A percentile compares a stretch with the other conserved stretches of the same genome.
Conservation (phyloP, 2,113 vertebrate genomes). For the Camelus dromedarius region DNA sequence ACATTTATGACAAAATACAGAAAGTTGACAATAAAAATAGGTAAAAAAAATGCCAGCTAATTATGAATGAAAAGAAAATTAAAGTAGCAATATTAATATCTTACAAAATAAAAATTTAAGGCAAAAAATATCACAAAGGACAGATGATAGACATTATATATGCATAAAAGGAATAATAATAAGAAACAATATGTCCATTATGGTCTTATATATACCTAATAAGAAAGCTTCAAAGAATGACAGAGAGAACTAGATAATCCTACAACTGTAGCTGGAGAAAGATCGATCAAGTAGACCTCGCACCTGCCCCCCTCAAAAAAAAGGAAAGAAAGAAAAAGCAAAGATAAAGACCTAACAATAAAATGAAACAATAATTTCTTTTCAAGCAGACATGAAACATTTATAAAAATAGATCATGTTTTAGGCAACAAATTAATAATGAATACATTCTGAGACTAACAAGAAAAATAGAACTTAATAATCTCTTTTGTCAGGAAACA, state of each 20-base stretch:
- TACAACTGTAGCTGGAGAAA: background rate
- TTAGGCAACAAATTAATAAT: background rate
- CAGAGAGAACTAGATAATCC: constrained; percentile 1
- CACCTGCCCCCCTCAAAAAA: background rate
- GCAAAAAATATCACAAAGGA: background rate
- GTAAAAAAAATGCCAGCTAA: background rate
- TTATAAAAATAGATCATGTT: background rate
- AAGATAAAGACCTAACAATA: background rate
- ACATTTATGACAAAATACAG: background rate
- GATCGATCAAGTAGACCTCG: background rate
- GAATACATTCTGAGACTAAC: background rate
- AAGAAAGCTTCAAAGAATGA: background rate
- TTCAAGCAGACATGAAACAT: background rate
- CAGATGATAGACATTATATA: background rate
- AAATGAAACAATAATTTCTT: constrained; percentile 27
- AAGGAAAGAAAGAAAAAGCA: background rate
- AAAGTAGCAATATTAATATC: background rate
- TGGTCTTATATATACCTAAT: background rate
- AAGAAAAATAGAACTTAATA: background rate
- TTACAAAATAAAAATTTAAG: constrained; percentile 18
- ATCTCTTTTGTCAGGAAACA: background rate
- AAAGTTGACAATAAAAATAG: background rate
- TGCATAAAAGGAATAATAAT: background rate
- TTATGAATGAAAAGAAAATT: background rate
- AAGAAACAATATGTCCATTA: background rate